Evolutionary conservation across 2,888 invertebrate species (phyloP).

Genomic region (Drosophila anomelani): DNA sequence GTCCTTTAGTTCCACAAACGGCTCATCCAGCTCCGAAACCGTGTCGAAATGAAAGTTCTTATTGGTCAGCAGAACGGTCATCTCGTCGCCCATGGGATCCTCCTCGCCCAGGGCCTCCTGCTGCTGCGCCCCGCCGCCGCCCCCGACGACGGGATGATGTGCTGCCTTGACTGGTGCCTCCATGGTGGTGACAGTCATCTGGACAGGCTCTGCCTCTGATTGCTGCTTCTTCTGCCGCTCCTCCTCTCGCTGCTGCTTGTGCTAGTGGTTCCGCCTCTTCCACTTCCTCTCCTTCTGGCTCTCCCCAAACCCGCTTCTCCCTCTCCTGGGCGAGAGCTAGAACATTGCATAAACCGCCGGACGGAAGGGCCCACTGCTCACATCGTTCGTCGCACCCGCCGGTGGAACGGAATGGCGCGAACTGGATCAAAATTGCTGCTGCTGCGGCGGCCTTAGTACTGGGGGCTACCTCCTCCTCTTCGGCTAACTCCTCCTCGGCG

Average conservation of each 20-base stretch:
- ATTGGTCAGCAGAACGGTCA: constrained; percentile 77
- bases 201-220: constrained; percentile 48
- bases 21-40: constrained; percentile 74
- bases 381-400: constrained; percentile 51
- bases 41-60: constrained; percentile 79
- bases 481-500: constrained; percentile 8
- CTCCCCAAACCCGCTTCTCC: constrained; percentile 12
- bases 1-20: constrained; percentile 54
- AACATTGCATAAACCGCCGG: constrained; percentile 72
- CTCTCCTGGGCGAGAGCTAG: constrained; percentile 62
- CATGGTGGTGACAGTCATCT: constrained; percentile 83
- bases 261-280: constrained; percentile 7
- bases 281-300: constrained; percentile 11
- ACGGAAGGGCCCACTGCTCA: constrained; percentile 60
- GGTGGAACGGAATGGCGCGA: constrained; percentile 15
- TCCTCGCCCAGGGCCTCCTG: constrained; percentile 46
- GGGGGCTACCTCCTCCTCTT: constrained; percentile 9
- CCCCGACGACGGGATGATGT: constrained; percentile 54
- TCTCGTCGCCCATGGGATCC: constrained; percentile 65
- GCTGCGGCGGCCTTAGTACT: background rate
- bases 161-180: constrained; percentile 82
- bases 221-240: constrained; percentile 31
- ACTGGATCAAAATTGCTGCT: background rate
- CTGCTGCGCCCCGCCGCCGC: constrained; percentile 53
- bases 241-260: constrained; percentile 17